Conservation (phyloP, 1,140 invertebrate species). For the Asbolus verrucosus region DNA sequence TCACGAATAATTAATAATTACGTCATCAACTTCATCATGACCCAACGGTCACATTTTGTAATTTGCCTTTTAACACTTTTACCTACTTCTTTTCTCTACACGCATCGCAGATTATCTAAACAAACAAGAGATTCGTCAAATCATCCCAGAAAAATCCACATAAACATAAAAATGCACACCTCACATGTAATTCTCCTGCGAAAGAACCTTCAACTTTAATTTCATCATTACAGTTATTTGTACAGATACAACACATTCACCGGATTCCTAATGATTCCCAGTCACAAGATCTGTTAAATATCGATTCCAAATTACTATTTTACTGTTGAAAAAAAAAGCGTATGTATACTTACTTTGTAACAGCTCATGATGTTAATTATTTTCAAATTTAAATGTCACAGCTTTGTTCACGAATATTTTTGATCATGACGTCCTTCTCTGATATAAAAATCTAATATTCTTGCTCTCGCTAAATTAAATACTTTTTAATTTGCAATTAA, state of each 20-base stretch:
- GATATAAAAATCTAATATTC: neutral
- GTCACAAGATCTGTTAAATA: too few relatives aligned
- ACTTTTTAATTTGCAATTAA: neutral
- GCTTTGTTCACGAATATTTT: neutral
- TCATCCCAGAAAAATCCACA: neutral
- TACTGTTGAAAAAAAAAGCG: constrained; percentile 1
- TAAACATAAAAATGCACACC: constrained; percentile 13
- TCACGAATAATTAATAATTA: constrained; percentile 8
- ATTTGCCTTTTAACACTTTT: constrained; percentile 13
- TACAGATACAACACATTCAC: constrained; percentile 24
- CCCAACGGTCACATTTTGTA: constrained; percentile 23
- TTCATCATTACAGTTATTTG: constrained; percentile 39
- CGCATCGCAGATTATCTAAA: neutral
- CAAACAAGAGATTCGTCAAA: neutral
- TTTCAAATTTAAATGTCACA: neutral
- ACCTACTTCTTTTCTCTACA: neutral
- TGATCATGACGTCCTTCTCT: neutral
- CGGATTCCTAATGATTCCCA: neutral
- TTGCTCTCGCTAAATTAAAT: neutral
- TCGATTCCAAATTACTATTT: constrained; percentile 7
- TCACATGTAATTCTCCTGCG: constrained; percentile 18
- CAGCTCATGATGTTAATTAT: neutral
- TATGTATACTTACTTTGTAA: neutral
- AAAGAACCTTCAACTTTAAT: constrained; percentile 32
- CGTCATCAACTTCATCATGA: constrained; percentile 19